Base-by-base conservation (phyloP, 2,888 invertebrate genomes). In the Drosophila paracracens region DNA sequence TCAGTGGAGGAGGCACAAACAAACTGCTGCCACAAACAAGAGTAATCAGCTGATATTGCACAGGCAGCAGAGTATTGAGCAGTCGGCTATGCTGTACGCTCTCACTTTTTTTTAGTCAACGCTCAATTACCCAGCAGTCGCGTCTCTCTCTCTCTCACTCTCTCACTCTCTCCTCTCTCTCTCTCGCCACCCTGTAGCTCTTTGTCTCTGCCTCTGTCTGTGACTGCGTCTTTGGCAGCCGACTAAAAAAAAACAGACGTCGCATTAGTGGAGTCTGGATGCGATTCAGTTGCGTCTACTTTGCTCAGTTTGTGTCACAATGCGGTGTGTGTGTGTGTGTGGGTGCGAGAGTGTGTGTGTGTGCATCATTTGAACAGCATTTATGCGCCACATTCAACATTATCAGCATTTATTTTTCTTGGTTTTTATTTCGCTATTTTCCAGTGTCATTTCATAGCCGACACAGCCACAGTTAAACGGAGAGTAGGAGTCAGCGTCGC, bases 341-440 rank as follows among this genome's bases (percentile, higher is more conserved):
- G 35, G 63, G 27, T 25, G 31, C 16, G 10, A 33, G 27, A 18
- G 18, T 43, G 29, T 52, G 21, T 57, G 51, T 51, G 31, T 54
- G 27, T 53, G 35, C 29, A 33, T 78, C 81, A 76, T 86, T 83
- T 72, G 83, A 81, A 81, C 72, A 70, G 70, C 84, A 86, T 87
- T 84, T 84, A 84, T 84, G 84, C 82, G 88, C 57, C 88, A 89
- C 84, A 84, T 87, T 84, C 88, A 87, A 84, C 89, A 84, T 89
- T 84, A 84, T 84, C 84, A 84, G 84, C 84, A 81, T 89, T 84
- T 89, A 84, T 89, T 87, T 74, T 74, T 85, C 77, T 83, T 72
- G 73, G 87, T 67, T 87, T 84, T 84, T 84, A 87, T 84, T 84
- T 89, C 79, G 89, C 88, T 87, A 87, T 84, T 84, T 84, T 89